Percentiles rank a stretch among this genome's conserved stretches.
Evolutionary conservation across 53 echinoderm and acorn worm species (phyloP).

Genomic region (Crossaster papposus): DNA sequence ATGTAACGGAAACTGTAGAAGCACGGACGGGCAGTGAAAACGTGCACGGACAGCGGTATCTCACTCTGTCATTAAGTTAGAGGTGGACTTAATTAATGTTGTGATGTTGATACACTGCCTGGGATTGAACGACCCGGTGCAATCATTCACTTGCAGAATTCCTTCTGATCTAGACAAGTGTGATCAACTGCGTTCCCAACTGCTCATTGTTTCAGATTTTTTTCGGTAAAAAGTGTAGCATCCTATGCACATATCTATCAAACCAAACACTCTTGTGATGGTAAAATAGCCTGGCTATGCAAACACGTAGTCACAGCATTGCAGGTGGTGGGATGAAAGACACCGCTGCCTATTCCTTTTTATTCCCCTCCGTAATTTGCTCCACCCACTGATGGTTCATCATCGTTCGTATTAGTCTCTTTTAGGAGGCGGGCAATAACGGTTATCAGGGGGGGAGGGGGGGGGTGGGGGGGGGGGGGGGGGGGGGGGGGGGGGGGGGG

Average conservation of each 20-base stretch:
- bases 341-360: conserved; percentile 3
- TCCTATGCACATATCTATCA: conserved; percentile 44
- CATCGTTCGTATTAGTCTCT: neutral
- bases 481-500: conserved; percentile 20
- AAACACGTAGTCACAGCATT: conserved; percentile 31
- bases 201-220: neutral
- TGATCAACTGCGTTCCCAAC: conserved; percentile 18
- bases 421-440: neutral
- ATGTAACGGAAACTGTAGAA: conserved; percentile 4
- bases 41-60: conserved; percentile 53
- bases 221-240: conserved; percentile 14
- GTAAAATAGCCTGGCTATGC: conserved; percentile 27
- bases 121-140: neutral
- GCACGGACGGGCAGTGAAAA: conserved; percentile 26
- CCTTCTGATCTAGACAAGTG: conserved; percentile 33
- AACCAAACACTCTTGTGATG: conserved; percentile 21
- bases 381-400: neutral
- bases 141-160: conserved; percentile 46
- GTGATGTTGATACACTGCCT: conserved; percentile 21
- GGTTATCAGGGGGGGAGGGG: neutral
- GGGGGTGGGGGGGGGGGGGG: neutral
- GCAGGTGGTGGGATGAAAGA: conserved; percentile 28
- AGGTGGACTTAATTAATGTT: conserved; percentile 53
- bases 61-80: conserved; percentile 33
- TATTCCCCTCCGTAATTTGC: neutral